Conservation (phyloP, 1,140 invertebrate species). For the Trichoplusia ni region DNA sequence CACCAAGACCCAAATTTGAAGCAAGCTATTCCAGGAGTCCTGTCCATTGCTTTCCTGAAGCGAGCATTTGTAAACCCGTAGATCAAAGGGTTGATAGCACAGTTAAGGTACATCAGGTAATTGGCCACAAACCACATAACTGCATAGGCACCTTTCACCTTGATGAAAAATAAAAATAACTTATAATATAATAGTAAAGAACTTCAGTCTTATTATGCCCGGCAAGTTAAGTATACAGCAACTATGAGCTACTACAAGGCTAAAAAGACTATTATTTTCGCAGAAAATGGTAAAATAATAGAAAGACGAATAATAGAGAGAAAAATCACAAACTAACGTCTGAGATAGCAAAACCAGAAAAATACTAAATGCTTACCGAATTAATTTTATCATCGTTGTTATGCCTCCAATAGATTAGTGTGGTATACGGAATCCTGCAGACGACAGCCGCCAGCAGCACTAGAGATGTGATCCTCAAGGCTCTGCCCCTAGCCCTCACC, state of each 20-base stretch:
- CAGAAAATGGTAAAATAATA: neutral
- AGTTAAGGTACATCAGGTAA: conserved; percentile 86
- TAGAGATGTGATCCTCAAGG: conserved; percentile 87
- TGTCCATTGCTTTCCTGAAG: conserved; percentile 84
- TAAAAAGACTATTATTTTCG: neutral
- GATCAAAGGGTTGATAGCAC: conserved; percentile 88
- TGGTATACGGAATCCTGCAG: conserved; percentile 87
- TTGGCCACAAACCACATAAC: conserved; percentile 85
- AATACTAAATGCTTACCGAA: conserved; percentile 51
- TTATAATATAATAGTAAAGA: conserved; percentile 4
- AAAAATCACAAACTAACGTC: neutral
- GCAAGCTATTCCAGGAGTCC: conserved; percentile 73
- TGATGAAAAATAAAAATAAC: conserved; percentile 30
- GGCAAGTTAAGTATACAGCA: too few species aligned
- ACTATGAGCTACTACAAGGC: too few species aligned
- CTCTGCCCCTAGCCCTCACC: conserved; percentile 84
- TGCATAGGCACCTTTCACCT: conserved; percentile 81
- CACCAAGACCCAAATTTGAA: conserved; percentile 72
- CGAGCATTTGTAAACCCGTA: conserved; percentile 88
- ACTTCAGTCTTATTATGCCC: neutral
- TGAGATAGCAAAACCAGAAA: neutral
- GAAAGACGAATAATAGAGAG: neutral
- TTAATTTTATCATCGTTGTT: conserved; percentile 78
- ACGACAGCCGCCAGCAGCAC: conserved; percentile 85
- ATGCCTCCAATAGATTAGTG: conserved; percentile 84